Evolutionary conservation across 2,888 invertebrate genomes (phyloP).

Genomic region (Brenthis hecate): DNA sequence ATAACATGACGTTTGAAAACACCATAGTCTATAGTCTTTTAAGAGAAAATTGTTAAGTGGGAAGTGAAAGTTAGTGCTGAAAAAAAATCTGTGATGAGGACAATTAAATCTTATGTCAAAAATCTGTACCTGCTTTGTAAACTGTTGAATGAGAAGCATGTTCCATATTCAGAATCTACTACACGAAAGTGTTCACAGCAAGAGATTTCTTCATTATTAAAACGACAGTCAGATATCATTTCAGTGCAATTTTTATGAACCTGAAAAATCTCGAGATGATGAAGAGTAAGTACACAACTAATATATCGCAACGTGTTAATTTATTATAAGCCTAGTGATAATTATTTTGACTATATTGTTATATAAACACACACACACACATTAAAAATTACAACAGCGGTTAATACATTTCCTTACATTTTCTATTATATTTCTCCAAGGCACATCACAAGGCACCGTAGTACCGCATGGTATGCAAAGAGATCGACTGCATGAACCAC

Average conservation of each 20-base stretch:
- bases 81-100: background rate
- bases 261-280: slow-evolving; percentile 46
- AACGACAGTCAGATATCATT: slow-evolving; percentile 71
- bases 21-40: background rate
- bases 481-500: slow-evolving; percentile 51
- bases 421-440: slow-evolving; percentile 57
- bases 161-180: slow-evolving; percentile 77
- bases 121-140: slow-evolving; percentile 70
- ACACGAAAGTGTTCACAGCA: slow-evolving; percentile 75
- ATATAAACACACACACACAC: too few species aligned
- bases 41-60: background rate
- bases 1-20: background rate
- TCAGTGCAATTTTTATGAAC: slow-evolving; percentile 70
- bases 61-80: too few species aligned
- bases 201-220: slow-evolving; percentile 67
- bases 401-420: slow-evolving; percentile 47
- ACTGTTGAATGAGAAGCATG: slow-evolving; percentile 80
- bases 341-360: too few species aligned
- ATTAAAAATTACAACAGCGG: too few species aligned
- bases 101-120: background rate
- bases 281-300: background rate
- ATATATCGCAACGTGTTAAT: background rate
- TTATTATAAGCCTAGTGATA: too few species aligned
- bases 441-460: slow-evolving; percentile 55
- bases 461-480: slow-evolving; percentile 59